Evolutionary conservation across 2,113 vertebrate species (phyloP).

Genomic region (Papio anubis): DNA sequence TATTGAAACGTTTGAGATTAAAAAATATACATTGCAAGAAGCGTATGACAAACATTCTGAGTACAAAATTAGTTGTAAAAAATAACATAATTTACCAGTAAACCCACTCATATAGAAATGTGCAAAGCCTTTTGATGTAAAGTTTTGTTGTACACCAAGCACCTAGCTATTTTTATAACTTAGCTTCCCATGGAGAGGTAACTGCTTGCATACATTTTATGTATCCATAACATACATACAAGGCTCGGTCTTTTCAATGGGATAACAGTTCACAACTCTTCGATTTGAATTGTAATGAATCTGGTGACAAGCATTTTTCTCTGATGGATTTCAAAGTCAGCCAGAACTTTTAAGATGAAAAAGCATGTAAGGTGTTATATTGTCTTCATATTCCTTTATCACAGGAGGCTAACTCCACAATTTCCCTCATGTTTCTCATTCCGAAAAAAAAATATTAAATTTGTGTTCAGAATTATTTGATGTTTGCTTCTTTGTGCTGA

Average conservation of each 20-base stretch:
- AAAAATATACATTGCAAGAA: constrained; percentile 72
- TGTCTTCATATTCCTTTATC: not conserved
- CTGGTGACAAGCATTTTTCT: constrained; percentile 46
- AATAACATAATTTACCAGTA: constrained; percentile 84
- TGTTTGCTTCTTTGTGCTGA: constrained; percentile 65
- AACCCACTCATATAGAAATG: constrained; percentile 74
- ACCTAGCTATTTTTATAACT: constrained; percentile 68
- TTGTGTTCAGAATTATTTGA: constrained; percentile 72
- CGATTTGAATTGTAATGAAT: not conserved
- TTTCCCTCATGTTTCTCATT: constrained; percentile 66
- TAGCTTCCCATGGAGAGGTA: constrained; percentile 78
- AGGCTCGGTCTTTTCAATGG: constrained; percentile 3
- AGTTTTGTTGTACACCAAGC: constrained; percentile 69
- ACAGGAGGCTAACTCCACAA: constrained; percentile 29
- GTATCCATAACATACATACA: constrained; percentile 32
- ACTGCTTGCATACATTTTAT: constrained; percentile 68
- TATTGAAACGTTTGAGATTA: constrained; percentile 69
- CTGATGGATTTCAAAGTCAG: constrained; percentile 11
- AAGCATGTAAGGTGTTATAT: not conserved
- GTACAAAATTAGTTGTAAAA: constrained; percentile 83
- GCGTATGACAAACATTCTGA: constrained; percentile 80
- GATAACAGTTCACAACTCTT: constrained; percentile 4
- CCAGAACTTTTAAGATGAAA: constrained; percentile 24
- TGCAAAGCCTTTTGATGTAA: constrained; percentile 80
- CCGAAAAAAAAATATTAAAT: constrained; percentile 67